Evolutionary conservation across 2,888 invertebrate species (phyloP).

Genomic region (Phrixothrix hirtus): DNA sequence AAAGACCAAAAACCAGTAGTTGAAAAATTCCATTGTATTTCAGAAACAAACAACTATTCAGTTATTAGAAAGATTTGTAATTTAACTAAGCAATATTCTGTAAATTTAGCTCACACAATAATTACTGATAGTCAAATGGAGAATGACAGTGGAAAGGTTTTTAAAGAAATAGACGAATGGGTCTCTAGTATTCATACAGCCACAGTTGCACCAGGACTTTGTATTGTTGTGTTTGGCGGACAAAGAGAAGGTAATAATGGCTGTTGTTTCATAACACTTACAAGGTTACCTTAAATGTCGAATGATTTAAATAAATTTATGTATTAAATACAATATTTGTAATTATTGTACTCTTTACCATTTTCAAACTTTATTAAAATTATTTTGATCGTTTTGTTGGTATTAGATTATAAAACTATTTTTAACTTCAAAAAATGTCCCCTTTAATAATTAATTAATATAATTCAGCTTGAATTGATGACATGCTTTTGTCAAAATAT

Average conservation of each 20-base stretch:
- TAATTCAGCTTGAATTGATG: too few species aligned
- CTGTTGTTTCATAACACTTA: slow-evolving; percentile 52
- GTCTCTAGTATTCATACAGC: slow-evolving; percentile 66
- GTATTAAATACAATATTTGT: too few species aligned
- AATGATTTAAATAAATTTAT: too few species aligned
- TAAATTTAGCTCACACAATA: slow-evolving; percentile 68
- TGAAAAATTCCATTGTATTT: slow-evolving; percentile 56
- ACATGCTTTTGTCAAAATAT: too few species aligned
- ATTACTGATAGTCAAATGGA: slow-evolving; percentile 57
- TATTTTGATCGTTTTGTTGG: too few species aligned
- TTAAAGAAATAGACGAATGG: slow-evolving; percentile 60
- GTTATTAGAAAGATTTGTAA: slow-evolving; percentile 59
- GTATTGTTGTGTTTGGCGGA: slow-evolving; percentile 74
- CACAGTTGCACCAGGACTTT: slow-evolving; percentile 64
- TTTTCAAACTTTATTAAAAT: too few species aligned
- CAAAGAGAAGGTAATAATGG: slow-evolving; percentile 48
- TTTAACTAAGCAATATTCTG: slow-evolving; percentile 57
- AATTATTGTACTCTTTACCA: too few species aligned
- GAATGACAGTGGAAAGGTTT: slow-evolving; percentile 54
- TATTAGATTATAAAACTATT: too few species aligned
- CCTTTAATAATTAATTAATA: too few species aligned
- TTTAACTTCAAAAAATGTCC: too few species aligned
- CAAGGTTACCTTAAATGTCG: slow-evolving; percentile 30
- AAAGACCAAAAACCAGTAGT: too few species aligned
- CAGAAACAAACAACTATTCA: slow-evolving; percentile 59